A percentile compares a stretch with the other conserved stretches of the same genome.
Evolutionary conservation across 2,113 vertebrate species (phyloP).

Genomic region (Siphamia tubifer): DNA sequence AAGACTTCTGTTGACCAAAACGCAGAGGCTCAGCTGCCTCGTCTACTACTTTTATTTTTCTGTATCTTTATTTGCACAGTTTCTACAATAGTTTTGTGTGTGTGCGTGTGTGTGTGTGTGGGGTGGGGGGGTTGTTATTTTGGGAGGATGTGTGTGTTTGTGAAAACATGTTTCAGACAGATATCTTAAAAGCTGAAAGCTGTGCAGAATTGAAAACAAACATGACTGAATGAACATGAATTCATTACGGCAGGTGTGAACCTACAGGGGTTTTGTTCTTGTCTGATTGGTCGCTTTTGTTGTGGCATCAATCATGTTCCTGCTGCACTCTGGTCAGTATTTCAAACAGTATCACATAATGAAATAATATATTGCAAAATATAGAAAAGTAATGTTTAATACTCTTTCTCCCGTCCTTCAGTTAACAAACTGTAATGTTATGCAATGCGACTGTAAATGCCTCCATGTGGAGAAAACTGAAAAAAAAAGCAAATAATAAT

Average conservation of each 20-base stretch:
- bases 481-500: slow-evolving; percentile 42
- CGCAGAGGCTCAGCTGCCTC: not conserved
- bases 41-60: slow-evolving; percentile 7
- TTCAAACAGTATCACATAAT: slow-evolving; percentile 5
- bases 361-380: not conserved
- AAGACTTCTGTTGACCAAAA: slow-evolving; percentile 44
- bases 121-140: too few species aligned
- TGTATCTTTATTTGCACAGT: slow-evolving; percentile 48
- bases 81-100: slow-evolving; percentile 8
- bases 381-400: not conserved
- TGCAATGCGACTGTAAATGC: slow-evolving; percentile 63
- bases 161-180: not conserved
- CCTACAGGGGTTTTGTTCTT: slow-evolving; percentile 1
- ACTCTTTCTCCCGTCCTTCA: not conserved
- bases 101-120: slow-evolving; percentile 25
- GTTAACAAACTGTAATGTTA: slow-evolving; percentile 47
- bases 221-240: slow-evolving; percentile 1
- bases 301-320: slow-evolving; percentile 25
- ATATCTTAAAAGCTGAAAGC: slow-evolving; percentile 1
- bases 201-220: not conserved
- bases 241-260: not conserved
- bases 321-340: slow-evolving; percentile 10
- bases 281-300: slow-evolving; percentile 5
- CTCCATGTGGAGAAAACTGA: slow-evolving; percentile 13
- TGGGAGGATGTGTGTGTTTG: slow-evolving; percentile 19